Percentiles rank a stretch among this genome's conserved stretches.
These are phyloP conservation scores for Azorinus chamasolen DNA, from an alignment of 2,888 invertebrate genomes.

Conservation along the genomic window DNA sequence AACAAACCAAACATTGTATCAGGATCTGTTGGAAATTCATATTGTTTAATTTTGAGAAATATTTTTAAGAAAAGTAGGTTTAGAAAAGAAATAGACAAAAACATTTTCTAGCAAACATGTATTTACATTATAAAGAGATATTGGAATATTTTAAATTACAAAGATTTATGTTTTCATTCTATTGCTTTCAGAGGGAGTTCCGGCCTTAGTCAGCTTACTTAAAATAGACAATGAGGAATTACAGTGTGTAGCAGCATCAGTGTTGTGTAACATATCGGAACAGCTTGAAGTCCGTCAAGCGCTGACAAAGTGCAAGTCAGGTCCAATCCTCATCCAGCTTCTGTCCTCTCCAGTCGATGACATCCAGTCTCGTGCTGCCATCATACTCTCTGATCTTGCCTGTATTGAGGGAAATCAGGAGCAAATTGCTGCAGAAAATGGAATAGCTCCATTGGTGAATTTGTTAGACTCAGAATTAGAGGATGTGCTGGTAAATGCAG, in stretches of 20 bases:
- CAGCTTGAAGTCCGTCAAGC: slow-evolving; percentile 80
- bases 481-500: slow-evolving; percentile 85
- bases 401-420: slow-evolving; percentile 83
- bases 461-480: slow-evolving; percentile 84
- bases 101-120: too few relatives aligned
- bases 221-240: slow-evolving; percentile 81
- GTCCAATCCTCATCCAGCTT: slow-evolving; percentile 82
- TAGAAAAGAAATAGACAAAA: too few relatives aligned
- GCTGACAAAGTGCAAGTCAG: slow-evolving; percentile 80
- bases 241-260: slow-evolving; percentile 84
- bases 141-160: too few relatives aligned
- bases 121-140: too few relatives aligned
- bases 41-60: too few relatives aligned
- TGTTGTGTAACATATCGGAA: slow-evolving; percentile 86
- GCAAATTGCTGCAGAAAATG: slow-evolving; percentile 79
- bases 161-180: too few relatives aligned
- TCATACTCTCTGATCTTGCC: slow-evolving; percentile 85
- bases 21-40: too few relatives aligned
- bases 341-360: slow-evolving; percentile 83
- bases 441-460: slow-evolving; percentile 82
- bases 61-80: too few relatives aligned
- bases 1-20: too few relatives aligned
- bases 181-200: slow-evolving; percentile 82
- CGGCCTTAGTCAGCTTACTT: slow-evolving; percentile 82
- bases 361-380: slow-evolving; percentile 85